These are phyloP conservation scores for Enteromius mattozi DNA, from an alignment of 2,797 vertebrate genomes.

Conservation along the genomic window DNA sequence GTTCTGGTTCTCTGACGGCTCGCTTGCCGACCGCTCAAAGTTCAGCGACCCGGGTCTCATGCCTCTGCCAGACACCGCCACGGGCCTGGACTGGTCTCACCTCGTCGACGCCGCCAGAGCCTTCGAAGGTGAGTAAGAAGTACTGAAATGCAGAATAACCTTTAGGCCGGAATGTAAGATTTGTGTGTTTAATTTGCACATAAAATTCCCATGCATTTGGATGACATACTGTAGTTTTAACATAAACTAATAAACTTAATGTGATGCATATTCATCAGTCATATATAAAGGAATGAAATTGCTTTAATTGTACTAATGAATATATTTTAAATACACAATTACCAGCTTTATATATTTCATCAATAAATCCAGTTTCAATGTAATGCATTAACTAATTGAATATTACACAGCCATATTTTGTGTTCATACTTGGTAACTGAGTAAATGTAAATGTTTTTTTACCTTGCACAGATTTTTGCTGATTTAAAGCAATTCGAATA, in stretches of 20 bases:
- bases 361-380: not conserved
- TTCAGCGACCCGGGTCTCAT: conserved; percentile 94
- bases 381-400: not conserved
- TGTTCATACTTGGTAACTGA: too few species aligned
- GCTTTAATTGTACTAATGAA: not conserved
- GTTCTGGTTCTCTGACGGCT: conserved; percentile 97
- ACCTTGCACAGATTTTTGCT: too few species aligned
- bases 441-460: too few species aligned
- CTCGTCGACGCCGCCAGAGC: conserved; percentile 95
- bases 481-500: not conserved
- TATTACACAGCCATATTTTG: not conserved
- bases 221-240: not conserved
- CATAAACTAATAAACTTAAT: not conserved
- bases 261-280: not conserved
- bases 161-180: not conserved
- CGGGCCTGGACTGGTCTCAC: conserved; percentile 94
- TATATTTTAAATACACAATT: not conserved
- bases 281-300: not conserved
- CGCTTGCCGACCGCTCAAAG: conserved; percentile 94
- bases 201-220: not conserved
- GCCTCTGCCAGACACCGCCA: conserved; percentile 93
- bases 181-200: not conserved
- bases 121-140: conserved; percentile 88
- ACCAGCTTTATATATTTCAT: not conserved
- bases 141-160: conserved; percentile 20